Percentiles rank a stretch among this genome's conserved stretches.
Evolutionary conservation across 2,113 vertebrate species (phyloP).

Genomic region (Myotis brandtii): DNA sequence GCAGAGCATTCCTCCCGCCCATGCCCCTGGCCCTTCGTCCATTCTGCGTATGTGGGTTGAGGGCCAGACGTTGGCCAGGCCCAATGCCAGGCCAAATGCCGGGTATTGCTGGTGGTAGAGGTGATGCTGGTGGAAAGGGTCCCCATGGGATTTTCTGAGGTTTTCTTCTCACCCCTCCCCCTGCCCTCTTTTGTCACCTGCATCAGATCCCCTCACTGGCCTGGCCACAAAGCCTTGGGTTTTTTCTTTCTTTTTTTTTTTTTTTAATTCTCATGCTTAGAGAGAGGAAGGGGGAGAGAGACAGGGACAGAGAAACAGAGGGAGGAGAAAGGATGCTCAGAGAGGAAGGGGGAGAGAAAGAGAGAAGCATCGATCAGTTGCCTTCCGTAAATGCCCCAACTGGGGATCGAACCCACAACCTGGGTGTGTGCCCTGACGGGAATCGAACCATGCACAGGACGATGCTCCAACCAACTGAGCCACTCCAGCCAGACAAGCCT

Average conservation of each 20-base stretch:
- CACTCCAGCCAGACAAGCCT: neutral
- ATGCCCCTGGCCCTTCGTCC: constrained; percentile 30
- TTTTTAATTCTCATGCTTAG: neutral
- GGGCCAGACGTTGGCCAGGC: neutral
- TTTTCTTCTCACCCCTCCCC: neutral
- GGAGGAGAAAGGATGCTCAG: neutral
- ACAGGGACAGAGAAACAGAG: neutral
- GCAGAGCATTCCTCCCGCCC: neutral
- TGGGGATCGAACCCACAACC: neutral
- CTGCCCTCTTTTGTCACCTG: neutral
- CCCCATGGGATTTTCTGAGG: constrained; percentile 45
- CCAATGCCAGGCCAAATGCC: neutral
- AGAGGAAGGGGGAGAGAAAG: neutral
- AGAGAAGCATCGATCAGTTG: neutral
- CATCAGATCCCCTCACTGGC: neutral
- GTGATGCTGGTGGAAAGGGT: neutral
- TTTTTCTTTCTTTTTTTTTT: neutral
- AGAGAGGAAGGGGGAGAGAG: neutral
- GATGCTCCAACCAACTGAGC: neutral
- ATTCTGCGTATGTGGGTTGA: neutral
- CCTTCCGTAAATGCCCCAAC: neutral
- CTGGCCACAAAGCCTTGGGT: constrained; percentile 12
- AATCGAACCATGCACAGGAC: too few species aligned
- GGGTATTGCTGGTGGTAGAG: constrained; percentile 14
- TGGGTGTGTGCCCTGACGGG: too few species aligned